Base-by-base conservation (phyloP, 2,888 invertebrate genomes). In the Pyrrhia umbra region DNA sequence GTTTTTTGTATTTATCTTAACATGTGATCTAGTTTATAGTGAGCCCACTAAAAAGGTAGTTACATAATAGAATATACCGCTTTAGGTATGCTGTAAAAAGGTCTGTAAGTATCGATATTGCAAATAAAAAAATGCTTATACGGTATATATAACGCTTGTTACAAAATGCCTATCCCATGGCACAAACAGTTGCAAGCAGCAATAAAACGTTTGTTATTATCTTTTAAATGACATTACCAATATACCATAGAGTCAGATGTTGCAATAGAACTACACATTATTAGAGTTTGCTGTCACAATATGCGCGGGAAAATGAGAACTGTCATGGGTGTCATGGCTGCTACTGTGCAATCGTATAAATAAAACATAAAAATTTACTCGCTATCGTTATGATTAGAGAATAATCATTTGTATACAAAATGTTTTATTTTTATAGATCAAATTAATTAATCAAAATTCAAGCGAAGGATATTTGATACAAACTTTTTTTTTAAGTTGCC, bases 291-390 rank as follows among this genome's bases (percentile, higher is more conserved):
- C 57, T 75, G 71, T 75, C 71, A 75, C 71, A 72, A 75, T 74
- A 49, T 67, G 64, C 70, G 71, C 71, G 71, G 71, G 75, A 75
- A 71, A 75, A 75, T 75, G 50, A 75, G 57, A 72, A 72, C 75
- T 63, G 69, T 71, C 75, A 70, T 74, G 56, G 68, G 20, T 68
- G 69, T 74, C 45, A 63, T 46, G 57, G 70, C 15, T 57, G 20
- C 15, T 56, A 20, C 9, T 49, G 40, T 40, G 73, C 43, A 71
- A 68, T 45, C 43, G 25, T 16, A 64, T 49, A 52, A 15, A 27
- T 34, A 34, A 34, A 34, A 13, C 13, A 4, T 30, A 30, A 34
- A 34, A 34, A 34, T 10, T 5, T n/a, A 34, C n/a, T n/a, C 1
- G 34, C 9, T 34, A 34, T 0, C 2, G 30, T 30, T 13, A 2